Conservation (phyloP, 2,888 invertebrate species). For the Pollenia labialis region DNA sequence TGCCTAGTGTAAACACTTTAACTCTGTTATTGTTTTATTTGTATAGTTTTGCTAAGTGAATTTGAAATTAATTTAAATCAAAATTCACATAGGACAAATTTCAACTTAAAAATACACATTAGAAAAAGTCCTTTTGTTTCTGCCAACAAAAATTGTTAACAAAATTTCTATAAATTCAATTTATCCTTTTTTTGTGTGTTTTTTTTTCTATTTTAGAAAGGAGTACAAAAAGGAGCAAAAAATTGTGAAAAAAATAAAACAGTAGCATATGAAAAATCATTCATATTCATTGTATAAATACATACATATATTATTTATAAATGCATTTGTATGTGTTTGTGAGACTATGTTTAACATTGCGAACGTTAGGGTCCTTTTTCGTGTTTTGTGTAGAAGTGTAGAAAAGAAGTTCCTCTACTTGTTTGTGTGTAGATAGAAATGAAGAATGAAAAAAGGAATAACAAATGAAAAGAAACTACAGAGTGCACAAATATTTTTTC, state of each 20-base stretch:
- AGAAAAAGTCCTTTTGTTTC: constrained; percentile 8
- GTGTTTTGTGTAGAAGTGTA: constrained; percentile 30
- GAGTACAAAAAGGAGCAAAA: constrained; percentile 5
- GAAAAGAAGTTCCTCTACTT: not conserved
- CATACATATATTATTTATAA: constrained; percentile 38
- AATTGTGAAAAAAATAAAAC: constrained; percentile 32
- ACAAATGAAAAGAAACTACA: constrained; percentile 61
- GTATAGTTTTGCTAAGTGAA: constrained; percentile 68
- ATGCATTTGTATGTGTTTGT: constrained; percentile 55
- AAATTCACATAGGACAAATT: constrained; percentile 69
- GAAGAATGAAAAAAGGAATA: constrained; percentile 63
- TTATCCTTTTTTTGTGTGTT: constrained; percentile 44
- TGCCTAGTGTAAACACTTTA: constrained; percentile 26
- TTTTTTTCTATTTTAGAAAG: constrained; percentile 22
- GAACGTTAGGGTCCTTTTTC: constrained; percentile 47
- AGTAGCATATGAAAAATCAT: constrained; percentile 65
- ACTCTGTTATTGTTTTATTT: constrained; percentile 6
- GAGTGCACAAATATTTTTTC: not conserved
- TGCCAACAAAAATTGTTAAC: constrained; percentile 57
- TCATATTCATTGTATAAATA: constrained; percentile 50
- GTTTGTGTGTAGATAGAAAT: constrained; percentile 31
- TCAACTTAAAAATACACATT: constrained; percentile 15
- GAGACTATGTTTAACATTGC: constrained; percentile 1
- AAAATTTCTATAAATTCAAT: constrained; percentile 75
- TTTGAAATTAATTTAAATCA: constrained; percentile 76